phyloP scores from a whole-genome alignment of 2,113 vertebrate genomes.

The Leuciscus idus region DNA sequence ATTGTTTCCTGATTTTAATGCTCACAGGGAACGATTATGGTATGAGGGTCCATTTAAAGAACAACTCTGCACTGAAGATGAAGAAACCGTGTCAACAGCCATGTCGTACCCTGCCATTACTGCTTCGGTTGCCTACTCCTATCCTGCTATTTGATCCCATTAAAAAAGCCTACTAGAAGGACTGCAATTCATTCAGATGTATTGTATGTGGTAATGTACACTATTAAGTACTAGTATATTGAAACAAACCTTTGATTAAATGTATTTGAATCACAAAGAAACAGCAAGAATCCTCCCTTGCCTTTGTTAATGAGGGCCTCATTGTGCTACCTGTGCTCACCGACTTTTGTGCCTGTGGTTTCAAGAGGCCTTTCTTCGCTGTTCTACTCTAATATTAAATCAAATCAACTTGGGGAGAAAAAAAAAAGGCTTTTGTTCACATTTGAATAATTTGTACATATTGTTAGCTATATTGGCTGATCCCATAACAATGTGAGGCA shows the following conservation, averaged over 20 bases:
- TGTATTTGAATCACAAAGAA: conserved; percentile 84
- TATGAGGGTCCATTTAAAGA: conserved; percentile 66
- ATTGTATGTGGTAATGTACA: conserved; percentile 80
- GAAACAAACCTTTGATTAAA: conserved; percentile 85
- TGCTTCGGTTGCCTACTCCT: conserved; percentile 67
- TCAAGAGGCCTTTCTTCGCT: conserved; percentile 63
- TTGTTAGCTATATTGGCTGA: conserved; percentile 42
- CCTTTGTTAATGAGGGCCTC: conserved; percentile 73
- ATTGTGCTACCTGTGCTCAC: conserved; percentile 73
- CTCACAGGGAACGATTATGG: conserved; percentile 61
- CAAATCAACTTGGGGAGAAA: conserved; percentile 59
- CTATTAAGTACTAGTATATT: conserved; percentile 78
- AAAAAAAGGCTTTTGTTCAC: conserved; percentile 51
- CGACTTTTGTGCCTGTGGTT: conserved; percentile 74
- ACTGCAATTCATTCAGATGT: conserved; percentile 72
- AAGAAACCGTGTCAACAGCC: conserved; percentile 72
- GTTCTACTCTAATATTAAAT: conserved; percentile 76
- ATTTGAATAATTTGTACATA: conserved; percentile 44
- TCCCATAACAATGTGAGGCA: conserved; percentile 18
- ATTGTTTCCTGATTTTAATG: conserved; percentile 56
- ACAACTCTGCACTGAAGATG: conserved; percentile 64
- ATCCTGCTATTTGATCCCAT: conserved; percentile 72
- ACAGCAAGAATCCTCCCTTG: conserved; percentile 76
- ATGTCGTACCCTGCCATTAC: conserved; percentile 75
- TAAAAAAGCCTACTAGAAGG: conserved; percentile 68